phyloP scores from a whole-genome alignment of 1,140 invertebrate species.

The Oncopodura yosiiana region DNA sequence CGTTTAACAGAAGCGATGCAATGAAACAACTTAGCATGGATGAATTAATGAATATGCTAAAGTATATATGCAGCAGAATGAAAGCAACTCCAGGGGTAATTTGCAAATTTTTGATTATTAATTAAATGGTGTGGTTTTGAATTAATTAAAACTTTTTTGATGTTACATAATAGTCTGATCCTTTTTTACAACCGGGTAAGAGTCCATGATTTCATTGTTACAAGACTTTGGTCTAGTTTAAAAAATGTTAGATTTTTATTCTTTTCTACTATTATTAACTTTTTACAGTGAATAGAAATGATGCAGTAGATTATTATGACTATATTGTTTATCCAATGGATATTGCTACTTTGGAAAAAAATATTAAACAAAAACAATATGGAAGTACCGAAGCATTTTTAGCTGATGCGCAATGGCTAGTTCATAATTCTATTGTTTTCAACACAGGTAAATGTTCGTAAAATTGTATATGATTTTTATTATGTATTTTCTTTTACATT shows the following conservation, averaged over 20 bases:
- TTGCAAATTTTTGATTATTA: slow-evolving; percentile 12
- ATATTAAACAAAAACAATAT: slow-evolving; percentile 67
- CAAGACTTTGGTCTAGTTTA: too few relatives aligned
- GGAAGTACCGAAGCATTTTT: slow-evolving; percentile 81
- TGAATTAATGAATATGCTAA: slow-evolving; percentile 61
- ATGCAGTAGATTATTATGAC: slow-evolving; percentile 32
- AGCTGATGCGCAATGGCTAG: slow-evolving; percentile 81
- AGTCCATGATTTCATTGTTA: too few relatives aligned
- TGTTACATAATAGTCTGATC: slow-evolving; percentile 23
- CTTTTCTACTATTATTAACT: too few relatives aligned
- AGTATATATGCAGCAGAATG: slow-evolving; percentile 63
- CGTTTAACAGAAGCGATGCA: slow-evolving; percentile 51
- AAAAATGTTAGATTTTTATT: too few relatives aligned
- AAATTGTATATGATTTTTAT: not conserved
- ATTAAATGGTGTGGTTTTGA: slow-evolving; percentile 12
- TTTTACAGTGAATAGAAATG: slow-evolving; percentile 23
- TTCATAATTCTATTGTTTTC: slow-evolving; percentile 82
- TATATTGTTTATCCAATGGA: slow-evolving; percentile 51
- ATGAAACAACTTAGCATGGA: slow-evolving; percentile 62
- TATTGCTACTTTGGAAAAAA: slow-evolving; percentile 60
- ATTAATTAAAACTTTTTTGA: not conserved
- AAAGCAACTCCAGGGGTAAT: slow-evolving; percentile 59
- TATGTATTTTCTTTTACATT: not conserved
- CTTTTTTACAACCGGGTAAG: slow-evolving; percentile 32
- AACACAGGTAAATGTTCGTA: slow-evolving; percentile 57